phyloP scores from a whole-genome alignment of 1,140 invertebrate species.

The Rhopalosiphum maidis region DNA sequence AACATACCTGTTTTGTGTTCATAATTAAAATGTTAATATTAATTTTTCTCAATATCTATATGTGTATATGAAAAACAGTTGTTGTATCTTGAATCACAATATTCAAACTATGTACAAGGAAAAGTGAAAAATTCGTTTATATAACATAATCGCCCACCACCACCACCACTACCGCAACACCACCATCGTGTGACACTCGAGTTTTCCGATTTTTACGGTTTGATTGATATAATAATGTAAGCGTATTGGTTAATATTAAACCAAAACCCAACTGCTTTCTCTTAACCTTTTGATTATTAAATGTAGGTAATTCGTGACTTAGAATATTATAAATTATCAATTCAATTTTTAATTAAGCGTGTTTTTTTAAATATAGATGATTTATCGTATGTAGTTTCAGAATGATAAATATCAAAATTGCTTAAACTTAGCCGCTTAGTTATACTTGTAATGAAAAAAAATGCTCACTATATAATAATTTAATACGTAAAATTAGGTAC shows the following conservation, averaged over 20 bases:
- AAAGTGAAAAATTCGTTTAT: conserved; percentile 39
- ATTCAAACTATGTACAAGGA: background rate
- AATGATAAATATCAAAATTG: background rate
- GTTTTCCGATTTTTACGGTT: conserved; percentile 40
- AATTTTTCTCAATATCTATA: background rate
- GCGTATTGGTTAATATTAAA: background rate
- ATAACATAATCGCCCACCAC: background rate
- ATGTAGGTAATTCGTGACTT: background rate
- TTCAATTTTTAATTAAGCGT: background rate
- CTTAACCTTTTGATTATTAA: too few species aligned
- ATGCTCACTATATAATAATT: too few species aligned
- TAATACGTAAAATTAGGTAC: too few species aligned
- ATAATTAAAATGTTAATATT: background rate
- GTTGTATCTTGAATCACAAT: background rate
- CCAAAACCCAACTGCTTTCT: background rate
- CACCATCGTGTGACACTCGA: background rate
- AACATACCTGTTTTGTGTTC: conserved; percentile 45
- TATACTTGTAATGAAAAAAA: background rate
- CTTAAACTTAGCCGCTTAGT: too few species aligned
- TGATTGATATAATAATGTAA: background rate
- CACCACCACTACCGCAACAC: background rate
- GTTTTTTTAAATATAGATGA: background rate
- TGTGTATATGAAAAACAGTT: background rate
- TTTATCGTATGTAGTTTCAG: background rate
- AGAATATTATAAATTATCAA: background rate